Evolutionary conservation across 1,140 invertebrate genomes (phyloP).

Genomic region (Tetramorium parvispinum): DNA sequence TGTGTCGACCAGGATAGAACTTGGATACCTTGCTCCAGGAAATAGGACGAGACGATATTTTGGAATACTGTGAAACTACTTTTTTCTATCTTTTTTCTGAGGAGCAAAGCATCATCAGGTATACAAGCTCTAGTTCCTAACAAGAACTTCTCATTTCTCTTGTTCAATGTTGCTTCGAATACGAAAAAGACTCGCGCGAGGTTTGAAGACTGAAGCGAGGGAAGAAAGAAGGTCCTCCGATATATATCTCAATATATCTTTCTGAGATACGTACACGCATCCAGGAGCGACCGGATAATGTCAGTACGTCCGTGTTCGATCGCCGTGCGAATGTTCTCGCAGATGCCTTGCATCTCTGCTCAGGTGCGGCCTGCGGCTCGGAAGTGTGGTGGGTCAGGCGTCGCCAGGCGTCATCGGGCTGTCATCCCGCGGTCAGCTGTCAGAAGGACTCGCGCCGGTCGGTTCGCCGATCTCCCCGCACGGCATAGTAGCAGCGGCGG

Average conservation of each 20-base stretch:
- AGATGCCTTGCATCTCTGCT: conserved; percentile 84
- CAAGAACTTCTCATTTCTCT: too few relatives aligned
- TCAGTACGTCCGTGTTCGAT: conserved; percentile 88
- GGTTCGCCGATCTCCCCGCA: conserved; percentile 13
- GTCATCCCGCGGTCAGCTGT: conserved; percentile 55
- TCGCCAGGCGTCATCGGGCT: conserved; percentile 45
- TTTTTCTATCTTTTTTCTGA: too few relatives aligned
- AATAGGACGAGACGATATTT: too few relatives aligned
- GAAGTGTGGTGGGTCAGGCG: conserved; percentile 11
- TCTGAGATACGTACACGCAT: conserved; percentile 86
- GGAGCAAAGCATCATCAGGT: too few relatives aligned
- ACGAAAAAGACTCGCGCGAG: not conserved
- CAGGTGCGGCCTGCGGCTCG: conserved; percentile 15
- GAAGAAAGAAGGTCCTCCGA: not conserved
- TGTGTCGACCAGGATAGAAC: too few relatives aligned
- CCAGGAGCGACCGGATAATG: conserved; percentile 87
- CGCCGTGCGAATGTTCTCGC: conserved; percentile 86
- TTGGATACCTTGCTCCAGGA: too few relatives aligned
- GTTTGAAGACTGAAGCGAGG: not conserved
- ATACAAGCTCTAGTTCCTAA: too few relatives aligned
- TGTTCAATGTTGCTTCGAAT: not conserved
- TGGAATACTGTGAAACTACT: too few relatives aligned
- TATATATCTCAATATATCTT: not conserved
- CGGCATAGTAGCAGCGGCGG: not conserved
- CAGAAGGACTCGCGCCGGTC: conserved; percentile 25